Conservation (phyloP, 2,888 invertebrate genomes). For the Subacronicta megacephala region DNA sequence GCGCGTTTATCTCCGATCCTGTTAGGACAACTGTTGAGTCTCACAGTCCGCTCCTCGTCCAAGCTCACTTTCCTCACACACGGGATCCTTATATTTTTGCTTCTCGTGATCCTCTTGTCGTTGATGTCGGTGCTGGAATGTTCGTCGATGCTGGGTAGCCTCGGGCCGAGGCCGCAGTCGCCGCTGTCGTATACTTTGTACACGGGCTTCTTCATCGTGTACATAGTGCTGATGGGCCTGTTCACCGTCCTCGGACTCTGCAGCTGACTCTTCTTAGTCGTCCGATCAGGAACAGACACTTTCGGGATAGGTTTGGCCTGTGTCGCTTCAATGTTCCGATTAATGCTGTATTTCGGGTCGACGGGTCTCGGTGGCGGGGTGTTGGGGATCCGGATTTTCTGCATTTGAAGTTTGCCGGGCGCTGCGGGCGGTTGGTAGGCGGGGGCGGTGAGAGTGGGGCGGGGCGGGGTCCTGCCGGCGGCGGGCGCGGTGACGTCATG, state of each 20-base stretch:
- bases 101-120: slow-evolving; percentile 53
- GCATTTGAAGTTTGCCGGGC: neutral
- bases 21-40: slow-evolving; percentile 71
- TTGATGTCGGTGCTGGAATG: slow-evolving; percentile 73
- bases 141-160: slow-evolving; percentile 82
- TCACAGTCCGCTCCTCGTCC: slow-evolving; percentile 59
- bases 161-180: slow-evolving; percentile 71
- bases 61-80: slow-evolving; percentile 62
- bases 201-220: slow-evolving; percentile 51
- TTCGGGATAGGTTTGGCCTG: slow-evolving; percentile 22
- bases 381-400: slow-evolving; percentile 26
- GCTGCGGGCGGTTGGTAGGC: neutral
- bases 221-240: slow-evolving; percentile 41
- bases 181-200: slow-evolving; percentile 72
- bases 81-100: slow-evolving; percentile 53
- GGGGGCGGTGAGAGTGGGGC: neutral
- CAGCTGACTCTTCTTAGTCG: slow-evolving; percentile 50
- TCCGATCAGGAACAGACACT: slow-evolving; percentile 16
- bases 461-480: slow-evolving; percentile 1
- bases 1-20: slow-evolving; percentile 66
- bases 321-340: slow-evolving; percentile 4
- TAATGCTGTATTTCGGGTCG: slow-evolving; percentile 2
- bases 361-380: slow-evolving; percentile 12
- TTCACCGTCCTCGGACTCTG: slow-evolving; percentile 52
- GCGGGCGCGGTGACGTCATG: slow-evolving; percentile 16